Base-by-base conservation (phyloP, 2,797 vertebrate genomes). In the Rhinoraja longicauda region DNA sequence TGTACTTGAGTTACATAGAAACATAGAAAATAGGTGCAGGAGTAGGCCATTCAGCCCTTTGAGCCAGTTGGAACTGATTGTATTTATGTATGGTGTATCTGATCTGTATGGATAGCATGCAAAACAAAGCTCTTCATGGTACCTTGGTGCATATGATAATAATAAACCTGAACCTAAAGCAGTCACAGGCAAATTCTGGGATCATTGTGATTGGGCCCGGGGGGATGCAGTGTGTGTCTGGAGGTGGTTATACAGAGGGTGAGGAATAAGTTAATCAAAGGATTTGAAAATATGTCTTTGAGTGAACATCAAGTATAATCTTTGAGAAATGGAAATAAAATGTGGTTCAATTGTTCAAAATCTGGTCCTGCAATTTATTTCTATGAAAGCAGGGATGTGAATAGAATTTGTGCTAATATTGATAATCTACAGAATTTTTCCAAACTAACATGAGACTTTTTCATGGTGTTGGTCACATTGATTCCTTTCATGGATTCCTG, bases 401-500 rank as follows among this genome's bases (percentile, higher is more conserved):
- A 32, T 91, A 73, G 67, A 70, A 45, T 73, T 91, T 90, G 15
- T 70, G 9, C 67, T 45, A 70, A 26, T 73, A 45, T 45, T 53
- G 26, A 5, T 45, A 45, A 1, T 12, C 21, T 10, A 57, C 26
- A 72, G 36, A 91, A 73, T 92, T 92, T 29, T 67, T 53, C 36
- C 36, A 53, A 73, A 75, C 13, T 53, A 53, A 72, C 26, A 39
- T 92, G 90, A 92, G 12, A 45, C 12, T 29, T 12, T 73, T 53
- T 24, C 12, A 17, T 92, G 17, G 67, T 73, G 39, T 75, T 92
- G 70, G 13, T 75, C 21, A 75, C 72, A 53, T 73, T 13, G 39
- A 92, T 92, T 92, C 70, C 0, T 88, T 67, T 88, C 84, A 73
- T 53, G 32, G 90, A 75, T 92, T 75, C n/a, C 70, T 92, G 12